A percentile compares a stretch with the other conserved stretches of the same genome.
Conservation (phyloP, 2,797 vertebrate species). For the Pempheris klunzingeri region DNA sequence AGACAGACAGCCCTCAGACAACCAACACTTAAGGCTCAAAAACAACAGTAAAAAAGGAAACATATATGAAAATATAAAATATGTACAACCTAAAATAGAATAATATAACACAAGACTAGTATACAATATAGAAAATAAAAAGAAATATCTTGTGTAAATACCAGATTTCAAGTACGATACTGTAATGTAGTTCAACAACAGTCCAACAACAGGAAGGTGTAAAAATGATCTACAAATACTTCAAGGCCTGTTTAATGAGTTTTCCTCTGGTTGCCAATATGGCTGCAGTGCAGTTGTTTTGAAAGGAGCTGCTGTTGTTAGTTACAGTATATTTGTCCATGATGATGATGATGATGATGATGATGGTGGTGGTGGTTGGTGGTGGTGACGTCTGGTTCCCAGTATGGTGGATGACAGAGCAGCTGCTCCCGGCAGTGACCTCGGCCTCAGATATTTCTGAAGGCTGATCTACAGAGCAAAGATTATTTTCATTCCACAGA, state of each 20-base stretch:
- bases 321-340: conserved; percentile 35
- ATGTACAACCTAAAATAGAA: too few species aligned
- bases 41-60: too few species aligned
- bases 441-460: conserved; percentile 56
- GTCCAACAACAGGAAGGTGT: background rate
- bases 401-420: conserved; percentile 40
- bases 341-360: background rate
- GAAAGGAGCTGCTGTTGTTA: conserved; percentile 31
- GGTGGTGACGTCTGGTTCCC: conserved; percentile 31
- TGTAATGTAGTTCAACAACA: too few species aligned
- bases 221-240: background rate
- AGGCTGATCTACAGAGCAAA: conserved; percentile 44
- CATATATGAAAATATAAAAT: too few species aligned
- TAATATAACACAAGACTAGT: too few species aligned
- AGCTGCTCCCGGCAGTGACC: conserved; percentile 56
- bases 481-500: conserved; percentile 50
- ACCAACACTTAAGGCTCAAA: too few species aligned
- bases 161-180: too few species aligned
- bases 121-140: too few species aligned
- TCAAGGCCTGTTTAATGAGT: background rate
- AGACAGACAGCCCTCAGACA: too few species aligned
- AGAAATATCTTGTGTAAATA: too few species aligned
- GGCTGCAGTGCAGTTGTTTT: conserved; percentile 13
- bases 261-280: background rate
- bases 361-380: background rate